A percentile compares a stretch with the other conserved stretches of the same genome.
Evolutionary conservation across 2,888 invertebrate species (phyloP).

Genomic region (Sthenelais limicola): DNA sequence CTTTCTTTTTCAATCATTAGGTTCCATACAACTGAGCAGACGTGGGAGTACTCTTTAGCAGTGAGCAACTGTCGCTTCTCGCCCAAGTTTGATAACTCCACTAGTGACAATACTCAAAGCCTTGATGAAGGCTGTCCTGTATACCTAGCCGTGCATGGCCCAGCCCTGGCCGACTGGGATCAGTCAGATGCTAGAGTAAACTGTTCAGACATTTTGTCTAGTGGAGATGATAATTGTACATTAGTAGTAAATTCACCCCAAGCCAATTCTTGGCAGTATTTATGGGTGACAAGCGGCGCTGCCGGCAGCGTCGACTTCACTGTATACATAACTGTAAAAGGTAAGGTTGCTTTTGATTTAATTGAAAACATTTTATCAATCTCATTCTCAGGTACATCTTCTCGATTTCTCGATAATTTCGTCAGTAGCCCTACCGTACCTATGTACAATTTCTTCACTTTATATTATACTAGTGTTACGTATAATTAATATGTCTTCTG

Average conservation of each 20-base stretch:
- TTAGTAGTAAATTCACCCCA: conserved; percentile 5
- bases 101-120: not conserved
- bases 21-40: conserved; percentile 30
- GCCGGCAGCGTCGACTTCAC: not conserved
- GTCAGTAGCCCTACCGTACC: no score
- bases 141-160: not conserved
- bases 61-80: conserved; percentile 19
- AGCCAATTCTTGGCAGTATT: conserved; percentile 34
- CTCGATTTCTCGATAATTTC: no score
- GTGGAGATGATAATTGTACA: conserved; percentile 3
- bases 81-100: not conserved
- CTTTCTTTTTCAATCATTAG: no score
- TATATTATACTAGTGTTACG: no score
- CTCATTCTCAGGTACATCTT: no score
- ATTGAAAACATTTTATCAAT: not conserved
- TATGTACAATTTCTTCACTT: no score
- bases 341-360: conserved; percentile 2
- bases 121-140: conserved; percentile 22
- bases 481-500: no score
- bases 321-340: conserved; percentile 1
- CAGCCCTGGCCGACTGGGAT: conserved; percentile 8
- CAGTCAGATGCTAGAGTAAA: not conserved
- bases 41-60: conserved; percentile 20
- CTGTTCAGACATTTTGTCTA: not conserved
- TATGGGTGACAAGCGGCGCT: not conserved